Base-by-base conservation (phyloP, 2,888 invertebrate species). In the Ormia ochracea region DNA sequence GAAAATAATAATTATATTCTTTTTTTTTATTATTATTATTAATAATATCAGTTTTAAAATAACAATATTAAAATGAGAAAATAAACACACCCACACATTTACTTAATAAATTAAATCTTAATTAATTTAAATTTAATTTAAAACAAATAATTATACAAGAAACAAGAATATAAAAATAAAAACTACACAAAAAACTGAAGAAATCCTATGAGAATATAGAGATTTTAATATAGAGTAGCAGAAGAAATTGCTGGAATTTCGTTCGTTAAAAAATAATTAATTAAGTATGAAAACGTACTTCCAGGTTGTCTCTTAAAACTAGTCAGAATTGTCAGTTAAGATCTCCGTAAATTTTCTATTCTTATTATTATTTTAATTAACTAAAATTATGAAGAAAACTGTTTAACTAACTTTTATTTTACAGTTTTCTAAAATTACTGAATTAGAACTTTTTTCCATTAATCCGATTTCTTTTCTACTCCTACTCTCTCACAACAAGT, bases 121-220 rank as follows among this genome's bases (percentile, higher is more conserved):
- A 80, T 80, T 80, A 80, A 76, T 75, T 80, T 76, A 76, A 80
- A 80, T 80, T 76, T 80, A 80, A 80, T 76, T 80, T 80, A 76
- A 76, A 79, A 78, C 56, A 79, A 61, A 76, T 59, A 75, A 73
- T 7, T 43, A 72, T 41, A 77, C n/a, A 59, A 77, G 59, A 78
- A 72, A 69, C 26, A 70, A 61, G 41, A 78, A 61, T 38, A 73
- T 68, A 73, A 73, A 68, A 33, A 2, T 14, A 56, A 41, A 54
- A 38, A 50, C n/a, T n/a, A n/a, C 21, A 6, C 4, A 41, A 41
- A 56, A 69, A 68, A n/a, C 19, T 26, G 3, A 36, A 45, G 52
- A 36, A 48, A 14, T 9, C 69, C 52, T 19, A 14, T 10, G 7
- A 9, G 41, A n/a, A 6, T 17, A 5, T 17, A 5, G 4, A 7